Conservation (phyloP, 1,140 invertebrate genomes). For the Manduca sexta region DNA sequence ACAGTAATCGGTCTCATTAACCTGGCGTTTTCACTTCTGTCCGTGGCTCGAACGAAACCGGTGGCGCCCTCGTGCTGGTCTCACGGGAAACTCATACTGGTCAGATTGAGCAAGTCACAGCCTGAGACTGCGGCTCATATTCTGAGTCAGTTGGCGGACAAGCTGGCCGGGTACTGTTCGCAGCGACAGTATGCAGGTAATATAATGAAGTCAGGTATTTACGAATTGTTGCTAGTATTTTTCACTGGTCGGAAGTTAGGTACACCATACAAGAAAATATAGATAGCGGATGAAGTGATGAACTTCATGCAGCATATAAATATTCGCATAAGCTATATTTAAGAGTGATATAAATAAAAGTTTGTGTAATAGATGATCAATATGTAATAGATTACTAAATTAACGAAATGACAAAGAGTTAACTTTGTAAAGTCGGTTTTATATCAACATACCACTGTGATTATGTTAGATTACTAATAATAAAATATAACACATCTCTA, state of each 20-base stretch:
- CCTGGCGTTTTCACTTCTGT: slow-evolving; percentile 40
- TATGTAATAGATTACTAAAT: too few relatives aligned
- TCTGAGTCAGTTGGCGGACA: slow-evolving; percentile 35
- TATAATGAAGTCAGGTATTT: neutral
- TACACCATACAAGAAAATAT: too few relatives aligned
- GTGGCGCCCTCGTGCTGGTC: slow-evolving; percentile 36
- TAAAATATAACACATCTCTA: too few relatives aligned
- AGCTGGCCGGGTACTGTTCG: slow-evolving; percentile 20
- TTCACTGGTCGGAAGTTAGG: neutral
- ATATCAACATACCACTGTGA: too few relatives aligned
- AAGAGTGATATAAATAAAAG: too few relatives aligned
- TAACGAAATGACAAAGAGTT: too few relatives aligned
- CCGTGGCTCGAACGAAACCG: slow-evolving; percentile 23
- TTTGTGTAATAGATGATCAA: too few relatives aligned
- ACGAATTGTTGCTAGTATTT: neutral
- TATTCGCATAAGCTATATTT: too few relatives aligned
- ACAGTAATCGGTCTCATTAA: slow-evolving; percentile 47
- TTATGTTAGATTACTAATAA: too few relatives aligned
- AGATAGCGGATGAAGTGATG: too few relatives aligned
- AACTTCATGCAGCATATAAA: too few relatives aligned
- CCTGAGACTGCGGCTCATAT: slow-evolving; percentile 38
- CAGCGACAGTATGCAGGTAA: slow-evolving; percentile 44
- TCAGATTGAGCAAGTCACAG: slow-evolving; percentile 39
- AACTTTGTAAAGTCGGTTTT: too few relatives aligned
- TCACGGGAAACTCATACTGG: slow-evolving; percentile 43